phyloP scores from a whole-genome alignment of 2,113 vertebrate species.

The Pheucticus melanocephalus region DNA sequence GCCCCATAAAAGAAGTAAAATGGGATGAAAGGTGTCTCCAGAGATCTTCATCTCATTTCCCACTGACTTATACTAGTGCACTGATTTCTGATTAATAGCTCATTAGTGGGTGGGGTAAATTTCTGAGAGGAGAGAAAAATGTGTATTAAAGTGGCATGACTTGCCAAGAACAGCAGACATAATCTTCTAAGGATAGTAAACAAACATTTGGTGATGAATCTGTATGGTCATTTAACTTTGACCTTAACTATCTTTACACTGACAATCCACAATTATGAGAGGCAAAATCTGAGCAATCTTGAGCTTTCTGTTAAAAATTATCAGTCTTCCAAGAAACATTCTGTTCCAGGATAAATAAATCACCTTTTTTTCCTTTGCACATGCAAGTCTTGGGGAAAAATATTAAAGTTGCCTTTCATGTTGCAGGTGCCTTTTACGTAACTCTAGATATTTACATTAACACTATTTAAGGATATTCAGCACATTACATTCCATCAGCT shows the following conservation, averaged over 20 bases:
- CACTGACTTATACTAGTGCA: neutral
- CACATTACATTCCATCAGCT: neutral
- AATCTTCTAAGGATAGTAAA: neutral
- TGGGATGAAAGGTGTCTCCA: conserved; percentile 26
- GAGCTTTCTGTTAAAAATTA: neutral
- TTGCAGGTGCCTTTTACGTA: neutral
- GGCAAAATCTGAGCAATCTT: neutral
- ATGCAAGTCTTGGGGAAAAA: neutral
- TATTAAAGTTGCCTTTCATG: neutral
- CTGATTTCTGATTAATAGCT: conserved; percentile 21
- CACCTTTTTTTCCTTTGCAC: neutral
- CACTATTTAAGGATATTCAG: neutral
- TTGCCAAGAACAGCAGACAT: neutral
- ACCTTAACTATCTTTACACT: neutral
- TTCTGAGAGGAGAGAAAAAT: neutral
- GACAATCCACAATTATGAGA: neutral
- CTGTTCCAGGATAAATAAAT: neutral
- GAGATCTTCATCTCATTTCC: conserved; percentile 20
- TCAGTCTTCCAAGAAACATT: neutral
- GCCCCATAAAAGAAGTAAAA: conserved; percentile 40
- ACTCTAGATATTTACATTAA: neutral
- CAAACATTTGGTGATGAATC: neutral
- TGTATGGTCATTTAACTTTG: neutral
- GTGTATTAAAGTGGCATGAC: neutral
- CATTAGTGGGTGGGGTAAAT: neutral